Conservation (phyloP, 2,797 vertebrate species). For the Lepilemur ruficaudatus region DNA sequence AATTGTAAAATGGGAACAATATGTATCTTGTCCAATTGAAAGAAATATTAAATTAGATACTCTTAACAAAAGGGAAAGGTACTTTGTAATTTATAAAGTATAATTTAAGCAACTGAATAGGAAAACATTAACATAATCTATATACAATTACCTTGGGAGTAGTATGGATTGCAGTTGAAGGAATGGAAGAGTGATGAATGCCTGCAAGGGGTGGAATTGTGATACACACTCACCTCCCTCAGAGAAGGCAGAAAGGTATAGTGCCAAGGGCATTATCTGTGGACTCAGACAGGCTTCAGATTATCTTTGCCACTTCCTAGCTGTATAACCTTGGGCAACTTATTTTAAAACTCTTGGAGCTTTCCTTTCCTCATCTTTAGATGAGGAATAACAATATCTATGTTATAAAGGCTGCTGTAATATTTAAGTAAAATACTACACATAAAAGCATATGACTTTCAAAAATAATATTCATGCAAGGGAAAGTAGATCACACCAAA, state of each 20-base stretch:
- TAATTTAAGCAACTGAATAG: constrained; percentile 8
- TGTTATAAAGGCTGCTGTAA: neutral
- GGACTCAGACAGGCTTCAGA: neutral
- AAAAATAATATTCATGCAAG: constrained; percentile 23
- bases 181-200: neutral
- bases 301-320: neutral
- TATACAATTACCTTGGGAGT: neutral
- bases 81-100: neutral
- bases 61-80: constrained; percentile 19
- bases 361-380: constrained; percentile 35
- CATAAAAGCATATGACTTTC: neutral
- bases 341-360: neutral
- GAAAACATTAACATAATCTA: neutral
- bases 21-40: neutral
- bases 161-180: neutral
- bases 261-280: neutral
- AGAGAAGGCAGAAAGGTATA: neutral
- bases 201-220: too few species aligned
- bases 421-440: constrained; percentile 9
- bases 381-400: neutral
- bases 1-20: neutral
- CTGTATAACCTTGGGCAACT: neutral
- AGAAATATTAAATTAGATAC: constrained; percentile 25
- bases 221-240: neutral
- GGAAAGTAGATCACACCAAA: neutral